Conservation (phyloP, 2,888 invertebrate species). For the Pegoplata infirma region DNA sequence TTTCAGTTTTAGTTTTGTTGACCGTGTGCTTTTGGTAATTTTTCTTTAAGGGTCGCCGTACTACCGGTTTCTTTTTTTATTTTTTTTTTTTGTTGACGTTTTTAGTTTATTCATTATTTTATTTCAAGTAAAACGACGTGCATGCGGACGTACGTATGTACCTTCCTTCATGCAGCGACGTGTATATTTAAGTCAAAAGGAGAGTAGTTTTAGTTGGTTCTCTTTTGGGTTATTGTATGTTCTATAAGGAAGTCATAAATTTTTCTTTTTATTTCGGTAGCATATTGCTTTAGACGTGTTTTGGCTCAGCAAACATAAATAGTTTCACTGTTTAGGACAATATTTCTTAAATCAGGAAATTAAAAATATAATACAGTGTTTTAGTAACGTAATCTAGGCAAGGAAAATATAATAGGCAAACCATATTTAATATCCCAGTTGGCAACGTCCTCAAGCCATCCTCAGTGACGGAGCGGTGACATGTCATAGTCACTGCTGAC, state of each 20-base stretch:
- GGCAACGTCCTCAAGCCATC: too few relatives aligned
- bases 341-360: slow-evolving; percentile 52
- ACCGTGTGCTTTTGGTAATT: slow-evolving; percentile 38
- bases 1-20: slow-evolving; percentile 32
- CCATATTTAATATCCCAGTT: too few relatives aligned
- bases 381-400: slow-evolving; percentile 50
- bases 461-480: too few relatives aligned
- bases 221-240: slow-evolving; percentile 24
- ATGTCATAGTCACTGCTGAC: too few relatives aligned
- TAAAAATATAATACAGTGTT: slow-evolving; percentile 20
- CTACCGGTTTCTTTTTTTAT: slow-evolving; percentile 51
- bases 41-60: slow-evolving; percentile 53
- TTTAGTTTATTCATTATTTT: slow-evolving; percentile 38
- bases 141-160: neutral
- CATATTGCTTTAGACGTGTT: slow-evolving; percentile 36
- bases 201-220: neutral
- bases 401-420: too few relatives aligned
- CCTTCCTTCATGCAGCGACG: slow-evolving; percentile 7
- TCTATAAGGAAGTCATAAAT: slow-evolving; percentile 67
- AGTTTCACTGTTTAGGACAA: slow-evolving; percentile 9
- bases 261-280: slow-evolving; percentile 49
- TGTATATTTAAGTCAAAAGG: slow-evolving; percentile 20
- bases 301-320: slow-evolving; percentile 22
- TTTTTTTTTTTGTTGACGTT: slow-evolving; percentile 37
- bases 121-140: slow-evolving; percentile 17